phyloP scores from a whole-genome alignment of 1,140 invertebrate species.

The Calephelis nemesis region DNA sequence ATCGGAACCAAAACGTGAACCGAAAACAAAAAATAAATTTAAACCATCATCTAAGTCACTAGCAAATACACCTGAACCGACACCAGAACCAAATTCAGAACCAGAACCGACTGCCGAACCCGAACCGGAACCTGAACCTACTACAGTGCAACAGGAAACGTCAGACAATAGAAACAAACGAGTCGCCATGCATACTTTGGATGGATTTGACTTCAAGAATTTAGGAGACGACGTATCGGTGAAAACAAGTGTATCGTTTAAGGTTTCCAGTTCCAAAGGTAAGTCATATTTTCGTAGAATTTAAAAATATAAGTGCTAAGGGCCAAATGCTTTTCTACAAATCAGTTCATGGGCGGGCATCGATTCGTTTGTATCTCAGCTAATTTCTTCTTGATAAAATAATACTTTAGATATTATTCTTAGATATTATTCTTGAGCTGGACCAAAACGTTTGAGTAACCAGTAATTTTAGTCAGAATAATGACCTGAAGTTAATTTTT shows the following conservation, averaged over 20 bases:
- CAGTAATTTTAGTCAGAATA: not conserved
- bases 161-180: constrained; percentile 73
- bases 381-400: too few species aligned
- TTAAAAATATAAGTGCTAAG: too few species aligned
- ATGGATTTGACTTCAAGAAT: constrained; percentile 70
- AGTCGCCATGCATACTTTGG: constrained; percentile 74
- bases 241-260: constrained; percentile 86
- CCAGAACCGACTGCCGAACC: constrained; percentile 64
- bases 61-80: constrained; percentile 27
- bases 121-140: constrained; percentile 50
- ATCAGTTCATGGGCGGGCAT: too few species aligned
- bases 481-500: not conserved
- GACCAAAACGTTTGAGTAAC: not conserved
- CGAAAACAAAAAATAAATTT: constrained; percentile 44
- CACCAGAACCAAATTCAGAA: constrained; percentile 54
- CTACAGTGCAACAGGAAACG: constrained; percentile 34
- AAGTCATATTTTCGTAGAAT: constrained; percentile 11
- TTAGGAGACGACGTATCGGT: constrained; percentile 82
- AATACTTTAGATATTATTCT: too few species aligned
- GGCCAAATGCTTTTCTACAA: too few species aligned
- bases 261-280: constrained; percentile 81
- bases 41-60: too few species aligned
- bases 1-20: constrained; percentile 28
- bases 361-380: too few species aligned
- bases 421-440: not conserved